Conservation (phyloP, 1,140 invertebrate genomes). For the Drosophila orena region DNA sequence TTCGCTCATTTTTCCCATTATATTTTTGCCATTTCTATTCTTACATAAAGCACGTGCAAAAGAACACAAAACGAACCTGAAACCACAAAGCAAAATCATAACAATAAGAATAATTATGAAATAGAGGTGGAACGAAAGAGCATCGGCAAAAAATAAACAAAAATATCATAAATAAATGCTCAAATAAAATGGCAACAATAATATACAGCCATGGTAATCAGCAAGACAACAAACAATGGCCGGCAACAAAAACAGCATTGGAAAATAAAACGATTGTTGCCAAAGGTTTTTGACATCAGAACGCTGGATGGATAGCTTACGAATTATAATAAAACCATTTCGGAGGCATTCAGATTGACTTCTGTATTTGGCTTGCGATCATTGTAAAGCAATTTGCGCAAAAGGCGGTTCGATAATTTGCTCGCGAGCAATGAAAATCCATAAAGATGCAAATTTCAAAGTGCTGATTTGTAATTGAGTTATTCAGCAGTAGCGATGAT, state of each 20-base stretch:
- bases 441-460: constrained; percentile 26
- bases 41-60: constrained; percentile 56
- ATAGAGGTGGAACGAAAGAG: constrained; percentile 29
- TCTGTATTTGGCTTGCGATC: constrained; percentile 45
- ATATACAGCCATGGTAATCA: constrained; percentile 27
- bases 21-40: constrained; percentile 35
- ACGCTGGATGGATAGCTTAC: constrained; percentile 41
- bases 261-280: constrained; percentile 48
- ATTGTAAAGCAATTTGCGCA: constrained; percentile 41
- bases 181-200: constrained; percentile 61
- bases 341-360: constrained; percentile 58
- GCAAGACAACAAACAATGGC: constrained; percentile 44
- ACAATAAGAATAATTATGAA: constrained; percentile 71
- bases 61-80: constrained; percentile 30
- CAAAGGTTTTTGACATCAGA: constrained; percentile 59
- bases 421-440: constrained; percentile 17
- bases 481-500: neutral
- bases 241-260: constrained; percentile 18
- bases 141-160: constrained; percentile 15
- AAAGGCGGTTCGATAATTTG: constrained; percentile 37
- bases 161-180: constrained; percentile 61
- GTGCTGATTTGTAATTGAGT: constrained; percentile 20
- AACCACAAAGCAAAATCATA: constrained; percentile 41
- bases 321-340: constrained; percentile 64
- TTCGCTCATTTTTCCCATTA: constrained; percentile 5